Base-by-base conservation (phyloP, 2,797 vertebrate genomes). In the Cephalopachus bancanus region DNA sequence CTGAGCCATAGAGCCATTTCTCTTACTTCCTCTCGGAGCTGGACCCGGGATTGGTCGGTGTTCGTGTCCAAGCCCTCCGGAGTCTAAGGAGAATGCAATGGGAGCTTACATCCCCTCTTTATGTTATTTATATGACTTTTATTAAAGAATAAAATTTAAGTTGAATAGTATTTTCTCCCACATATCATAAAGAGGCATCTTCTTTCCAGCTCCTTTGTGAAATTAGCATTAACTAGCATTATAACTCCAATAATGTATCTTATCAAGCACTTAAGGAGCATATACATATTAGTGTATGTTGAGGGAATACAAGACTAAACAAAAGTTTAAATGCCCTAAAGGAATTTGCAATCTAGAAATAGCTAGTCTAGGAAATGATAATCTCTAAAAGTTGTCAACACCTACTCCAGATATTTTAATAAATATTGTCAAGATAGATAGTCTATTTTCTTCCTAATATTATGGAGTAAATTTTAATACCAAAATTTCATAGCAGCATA, bases 371-470 rank as follows among this genome's bases (percentile, higher is more conserved):
- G 6, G 51, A 95, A 83, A 83, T 78, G 78, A 87, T 64, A 71
- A 28, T 51, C 59, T 72, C 24, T 95, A 80, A 93, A 57, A 1
- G 22, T 62, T 91, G 53, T 86, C 44, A 62, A 37, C 30, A 94
- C 33, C 44, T 59, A 74, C 51, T 91, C 26, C 37, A 81, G 11
- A 51, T 87, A 90, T 64, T 95, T 93, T 65, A 89, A 93, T 62
- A 91, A 94, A 81, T 85, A 69, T n/a, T 64, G 19, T 87, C 83
- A 84, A 89, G 71, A 94, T 19, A 92, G 11, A 20, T 30, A 85
- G 28, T 20, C 96, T 94, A 85, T 89, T 96, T 96, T 95, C 67
- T 93, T 86, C 28, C 62, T 71, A 84, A 74, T n/a, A 83, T 89
- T 93, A 67, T 17, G 17, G 59, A 87, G 74, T 93, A 91, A n/a